Percentiles rank a stretch among this genome's conserved stretches.
Conservation (phyloP, 2,888 invertebrate species). For the Bellardia bayeri region DNA sequence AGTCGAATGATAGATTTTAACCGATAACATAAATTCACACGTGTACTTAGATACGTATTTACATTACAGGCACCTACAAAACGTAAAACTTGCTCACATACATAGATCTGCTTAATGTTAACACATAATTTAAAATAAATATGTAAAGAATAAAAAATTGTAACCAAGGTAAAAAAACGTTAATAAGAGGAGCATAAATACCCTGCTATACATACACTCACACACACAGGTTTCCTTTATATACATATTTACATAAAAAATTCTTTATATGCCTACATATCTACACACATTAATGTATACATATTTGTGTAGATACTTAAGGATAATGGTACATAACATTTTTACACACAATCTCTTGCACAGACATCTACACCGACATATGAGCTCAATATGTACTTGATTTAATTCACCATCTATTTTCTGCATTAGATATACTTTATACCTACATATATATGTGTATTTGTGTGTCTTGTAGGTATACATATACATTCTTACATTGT, state of each 20-base stretch:
- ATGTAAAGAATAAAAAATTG: slow-evolving; percentile 10
- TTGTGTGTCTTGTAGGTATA: slow-evolving; percentile 13
- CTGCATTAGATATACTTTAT: neutral
- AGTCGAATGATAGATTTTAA: slow-evolving; percentile 34
- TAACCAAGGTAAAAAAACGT: slow-evolving; percentile 9
- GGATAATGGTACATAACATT: slow-evolving; percentile 39
- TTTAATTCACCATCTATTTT: slow-evolving; percentile 40
- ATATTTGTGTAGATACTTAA: slow-evolving; percentile 1
- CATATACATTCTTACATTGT: neutral
- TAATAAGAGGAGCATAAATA: slow-evolving; percentile 34
- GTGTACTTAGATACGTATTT: neutral
- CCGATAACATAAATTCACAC: slow-evolving; percentile 21
- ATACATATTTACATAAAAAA: neutral
- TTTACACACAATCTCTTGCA: neutral
- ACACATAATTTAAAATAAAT: slow-evolving; percentile 54
- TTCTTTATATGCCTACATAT: neutral
- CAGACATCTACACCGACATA: neutral
- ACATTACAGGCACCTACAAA: neutral
- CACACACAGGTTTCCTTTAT: neutral
- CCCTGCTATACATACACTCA: neutral
- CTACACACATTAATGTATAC: neutral
- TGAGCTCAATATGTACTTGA: slow-evolving; percentile 46
- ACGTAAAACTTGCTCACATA: neutral
- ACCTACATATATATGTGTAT: neutral
- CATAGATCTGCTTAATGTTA: slow-evolving; percentile 21